Evolutionary conservation across 1,140 invertebrate species (phyloP).

Genomic region (Drosophila sp.): DNA sequence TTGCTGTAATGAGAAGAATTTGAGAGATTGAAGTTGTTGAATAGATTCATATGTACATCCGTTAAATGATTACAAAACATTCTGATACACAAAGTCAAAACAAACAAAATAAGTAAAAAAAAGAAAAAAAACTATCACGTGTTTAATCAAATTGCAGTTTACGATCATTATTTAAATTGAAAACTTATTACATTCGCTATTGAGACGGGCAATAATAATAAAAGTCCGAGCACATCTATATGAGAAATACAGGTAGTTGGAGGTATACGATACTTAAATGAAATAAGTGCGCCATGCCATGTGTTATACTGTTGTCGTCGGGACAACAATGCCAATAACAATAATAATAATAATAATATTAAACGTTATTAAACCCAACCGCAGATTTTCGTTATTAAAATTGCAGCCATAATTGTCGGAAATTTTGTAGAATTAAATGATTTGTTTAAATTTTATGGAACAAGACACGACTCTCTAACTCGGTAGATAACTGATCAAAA

Average conservation of each 20-base stretch:
- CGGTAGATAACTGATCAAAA: background rate
- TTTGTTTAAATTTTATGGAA: constrained; percentile 34
- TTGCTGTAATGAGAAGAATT: constrained; percentile 53
- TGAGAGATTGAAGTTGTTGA: constrained; percentile 18
- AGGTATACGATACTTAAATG: constrained; percentile 8
- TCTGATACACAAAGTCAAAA: constrained; percentile 16
- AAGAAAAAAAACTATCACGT: constrained; percentile 25
- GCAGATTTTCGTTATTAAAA: constrained; percentile 67
- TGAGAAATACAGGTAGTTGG: background rate
- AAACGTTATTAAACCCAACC: constrained; percentile 36
- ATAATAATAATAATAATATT: constrained; percentile 63
- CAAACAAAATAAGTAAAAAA: constrained; percentile 6
- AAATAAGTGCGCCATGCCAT: constrained; percentile 35
- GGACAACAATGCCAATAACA: constrained; percentile 52
- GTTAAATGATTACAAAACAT: constrained; percentile 44
- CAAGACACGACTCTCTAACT: background rate
- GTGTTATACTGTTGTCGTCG: constrained; percentile 4
- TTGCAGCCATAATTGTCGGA: constrained; percentile 71
- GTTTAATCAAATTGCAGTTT: constrained; percentile 4
- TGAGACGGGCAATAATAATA: constrained; percentile 36
- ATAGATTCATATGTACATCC: constrained; percentile 7
- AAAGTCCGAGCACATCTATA: constrained; percentile 14
- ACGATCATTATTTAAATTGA: constrained; percentile 51
- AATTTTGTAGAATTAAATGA: constrained; percentile 53
- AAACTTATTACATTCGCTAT: constrained; percentile 36